These are phyloP conservation scores for Phasianus colchicus DNA, from an alignment of 2,113 vertebrate genomes.

Conservation along the genomic window DNA sequence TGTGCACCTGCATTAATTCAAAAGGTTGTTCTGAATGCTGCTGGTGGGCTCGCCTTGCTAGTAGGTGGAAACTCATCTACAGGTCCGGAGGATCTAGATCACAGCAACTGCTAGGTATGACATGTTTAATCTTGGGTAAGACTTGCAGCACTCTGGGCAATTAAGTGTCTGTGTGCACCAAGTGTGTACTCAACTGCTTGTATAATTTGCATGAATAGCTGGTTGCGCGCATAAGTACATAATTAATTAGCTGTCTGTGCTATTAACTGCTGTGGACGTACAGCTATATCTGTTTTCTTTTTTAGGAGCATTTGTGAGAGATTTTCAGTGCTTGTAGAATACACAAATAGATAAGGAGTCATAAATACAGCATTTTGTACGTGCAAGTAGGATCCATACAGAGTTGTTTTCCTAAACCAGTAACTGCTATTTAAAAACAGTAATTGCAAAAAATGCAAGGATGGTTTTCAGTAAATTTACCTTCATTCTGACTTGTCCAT, in stretches of 20 bases:
- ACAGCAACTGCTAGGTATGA: not conserved
- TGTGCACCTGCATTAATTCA: not conserved
- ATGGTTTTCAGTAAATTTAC: not conserved
- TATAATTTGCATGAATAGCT: conserved; percentile 14
- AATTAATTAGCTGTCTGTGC: conserved; percentile 52
- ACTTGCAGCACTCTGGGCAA: not conserved
- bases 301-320: not conserved
- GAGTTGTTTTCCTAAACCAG: not conserved
- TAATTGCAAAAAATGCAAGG: not conserved
- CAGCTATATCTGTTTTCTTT: not conserved
- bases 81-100: not conserved
- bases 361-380: not conserved
- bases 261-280: conserved; percentile 11
- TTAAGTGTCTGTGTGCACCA: not conserved
- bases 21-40: not conserved
- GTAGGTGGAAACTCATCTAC: rapidly evolving
- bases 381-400: not conserved
- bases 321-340: not conserved
- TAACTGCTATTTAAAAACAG: not conserved
- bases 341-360: not conserved
- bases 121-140: not conserved
- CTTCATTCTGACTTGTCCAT: not conserved
- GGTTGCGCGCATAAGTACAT: conserved; percentile 6
- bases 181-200: not conserved
- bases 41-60: not conserved